Percentiles rank a stretch among this genome's conserved stretches.
These are phyloP conservation scores for Peromyscus maniculatus DNA, from an alignment of 2,113 vertebrate species.

Conservation along the genomic window DNA sequence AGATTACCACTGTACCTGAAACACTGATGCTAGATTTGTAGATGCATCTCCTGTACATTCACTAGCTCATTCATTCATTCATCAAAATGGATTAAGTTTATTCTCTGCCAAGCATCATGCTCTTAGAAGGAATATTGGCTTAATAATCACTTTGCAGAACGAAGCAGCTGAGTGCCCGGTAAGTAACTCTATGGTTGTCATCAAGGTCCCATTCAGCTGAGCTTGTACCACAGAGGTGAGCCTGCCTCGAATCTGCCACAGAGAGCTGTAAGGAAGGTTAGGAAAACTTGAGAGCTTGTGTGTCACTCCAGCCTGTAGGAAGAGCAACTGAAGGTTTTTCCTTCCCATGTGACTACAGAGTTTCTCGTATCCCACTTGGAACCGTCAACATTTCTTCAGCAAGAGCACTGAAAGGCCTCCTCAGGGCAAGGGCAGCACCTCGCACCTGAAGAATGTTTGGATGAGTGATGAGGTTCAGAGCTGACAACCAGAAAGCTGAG, in stretches of 20 bases:
- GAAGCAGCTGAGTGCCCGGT: background rate
- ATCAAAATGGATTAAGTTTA: background rate
- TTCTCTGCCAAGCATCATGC: background rate
- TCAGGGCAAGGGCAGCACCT: background rate
- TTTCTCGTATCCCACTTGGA: background rate
- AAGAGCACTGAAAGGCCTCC: background rate
- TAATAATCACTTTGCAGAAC: background rate
- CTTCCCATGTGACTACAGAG: background rate
- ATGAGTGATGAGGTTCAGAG: conserved; percentile 29
- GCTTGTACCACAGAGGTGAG: background rate
- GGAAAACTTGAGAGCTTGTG: background rate
- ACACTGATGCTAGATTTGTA: background rate
- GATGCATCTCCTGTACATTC: background rate
- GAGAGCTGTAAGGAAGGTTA: background rate
- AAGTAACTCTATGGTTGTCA: background rate
- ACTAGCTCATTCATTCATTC: background rate
- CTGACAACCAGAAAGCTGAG: background rate
- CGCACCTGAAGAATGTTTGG: background rate
- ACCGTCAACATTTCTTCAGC: background rate
- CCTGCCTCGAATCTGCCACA: background rate
- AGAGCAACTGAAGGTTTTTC: background rate
- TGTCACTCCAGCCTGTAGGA: background rate
- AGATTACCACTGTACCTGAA: background rate
- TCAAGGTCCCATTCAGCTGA: background rate
- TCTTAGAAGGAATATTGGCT: background rate